These are phyloP conservation scores for Cettia cetti DNA, from an alignment of 2,113 vertebrate species.

Conservation along the genomic window DNA sequence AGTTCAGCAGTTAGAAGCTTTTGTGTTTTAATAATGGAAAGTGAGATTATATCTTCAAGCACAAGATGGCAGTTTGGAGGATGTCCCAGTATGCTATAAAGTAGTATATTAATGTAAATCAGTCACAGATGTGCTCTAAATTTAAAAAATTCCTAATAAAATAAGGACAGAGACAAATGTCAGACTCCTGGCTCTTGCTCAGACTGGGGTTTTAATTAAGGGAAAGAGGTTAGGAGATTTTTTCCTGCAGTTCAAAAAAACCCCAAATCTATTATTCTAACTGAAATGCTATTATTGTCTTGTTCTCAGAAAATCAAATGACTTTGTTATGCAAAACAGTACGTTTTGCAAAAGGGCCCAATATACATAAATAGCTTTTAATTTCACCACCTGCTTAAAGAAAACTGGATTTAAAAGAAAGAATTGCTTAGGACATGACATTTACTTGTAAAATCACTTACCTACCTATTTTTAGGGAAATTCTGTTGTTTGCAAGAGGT, in stretches of 20 bases:
- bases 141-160: background rate
- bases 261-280: background rate
- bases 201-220: background rate
- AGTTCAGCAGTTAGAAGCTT: background rate
- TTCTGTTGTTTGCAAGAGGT: background rate
- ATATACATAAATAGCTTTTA: background rate
- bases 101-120: background rate
- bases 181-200: background rate
- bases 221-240: background rate
- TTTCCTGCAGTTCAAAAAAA: background rate
- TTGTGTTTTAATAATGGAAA: background rate
- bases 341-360: background rate
- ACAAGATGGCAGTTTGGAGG: slow-evolving; percentile 7
- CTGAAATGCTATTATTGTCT: background rate
- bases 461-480: background rate
- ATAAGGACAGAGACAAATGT: background rate
- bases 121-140: background rate
- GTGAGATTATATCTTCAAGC: background rate
- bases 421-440: background rate
- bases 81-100: background rate
- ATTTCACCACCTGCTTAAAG: background rate
- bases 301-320: background rate
- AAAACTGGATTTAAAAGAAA: background rate
- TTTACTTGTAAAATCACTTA: background rate
- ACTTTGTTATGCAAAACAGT: background rate